Percentiles rank a stretch among this genome's conserved stretches.
phyloP scores from a whole-genome alignment of 30 jellyfish, hydroid and myxozoan species.

The Pelagia noctiluca region DNA sequence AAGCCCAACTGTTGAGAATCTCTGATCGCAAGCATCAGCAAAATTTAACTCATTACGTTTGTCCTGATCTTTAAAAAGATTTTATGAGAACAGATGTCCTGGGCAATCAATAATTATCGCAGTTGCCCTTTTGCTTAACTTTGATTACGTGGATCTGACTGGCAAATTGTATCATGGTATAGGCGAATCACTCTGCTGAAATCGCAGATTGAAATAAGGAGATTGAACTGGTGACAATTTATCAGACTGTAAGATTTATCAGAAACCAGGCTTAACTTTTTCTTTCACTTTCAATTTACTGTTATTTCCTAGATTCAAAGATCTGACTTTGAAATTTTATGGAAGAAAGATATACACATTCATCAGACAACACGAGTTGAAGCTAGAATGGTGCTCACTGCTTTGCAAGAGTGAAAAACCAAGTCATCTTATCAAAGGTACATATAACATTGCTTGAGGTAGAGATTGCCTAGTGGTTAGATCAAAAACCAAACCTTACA shows the following conservation, averaged over 20 bases:
- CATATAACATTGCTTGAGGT: no score
- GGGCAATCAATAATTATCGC: no score
- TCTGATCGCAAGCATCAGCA: no score
- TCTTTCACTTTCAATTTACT: neutral
- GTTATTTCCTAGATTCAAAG: constrained; percentile 31
- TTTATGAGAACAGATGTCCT: no score
- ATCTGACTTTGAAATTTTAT: constrained; percentile 60
- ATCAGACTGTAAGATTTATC: neutral
- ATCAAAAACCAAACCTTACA: no score
- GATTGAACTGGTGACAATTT: neutral
- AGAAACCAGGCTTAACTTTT: neutral
- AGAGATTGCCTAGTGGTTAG: no score
- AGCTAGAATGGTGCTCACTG: constrained; percentile 36
- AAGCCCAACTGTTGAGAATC: no score
- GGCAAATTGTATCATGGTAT: neutral
- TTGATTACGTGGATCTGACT: no score
- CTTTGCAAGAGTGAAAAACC: constrained; percentile 26
- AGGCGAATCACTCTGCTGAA: neutral
- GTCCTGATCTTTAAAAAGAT: no score
- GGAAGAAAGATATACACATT: constrained; percentile 53
- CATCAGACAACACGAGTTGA: constrained; percentile 62
- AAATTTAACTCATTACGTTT: no score
- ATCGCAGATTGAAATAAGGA: neutral
- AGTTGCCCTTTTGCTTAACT: no score
- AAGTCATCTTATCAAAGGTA: constrained; percentile 64